phyloP scores from a whole-genome alignment of 64 coral and sea anemone genomes.

The Stylophora pistillata region DNA sequence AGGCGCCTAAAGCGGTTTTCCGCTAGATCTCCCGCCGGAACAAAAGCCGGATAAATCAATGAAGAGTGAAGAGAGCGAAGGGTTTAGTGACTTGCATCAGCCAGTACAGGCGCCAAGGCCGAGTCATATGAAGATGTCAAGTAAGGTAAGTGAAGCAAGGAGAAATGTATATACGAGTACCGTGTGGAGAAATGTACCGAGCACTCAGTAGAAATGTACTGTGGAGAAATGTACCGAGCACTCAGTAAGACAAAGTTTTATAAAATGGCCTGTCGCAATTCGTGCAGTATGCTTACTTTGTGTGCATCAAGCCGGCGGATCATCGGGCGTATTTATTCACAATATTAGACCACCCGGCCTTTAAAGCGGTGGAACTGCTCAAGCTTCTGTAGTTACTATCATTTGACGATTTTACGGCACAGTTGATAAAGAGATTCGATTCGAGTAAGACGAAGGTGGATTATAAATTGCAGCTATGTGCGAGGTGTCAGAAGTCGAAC shows the following conservation, averaged over 20 bases:
- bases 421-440: slow-evolving; percentile 48
- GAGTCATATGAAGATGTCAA: background rate
- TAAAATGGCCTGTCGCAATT: slow-evolving; percentile 17
- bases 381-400: slow-evolving; percentile 3
- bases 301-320: slow-evolving; percentile 13
- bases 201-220: too few relatives aligned
- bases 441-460: slow-evolving; percentile 46
- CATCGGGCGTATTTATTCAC: slow-evolving; percentile 49
- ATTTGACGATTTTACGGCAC: slow-evolving; percentile 28
- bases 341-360: slow-evolving; percentile 45
- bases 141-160: slow-evolving; percentile 3
- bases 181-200: background rate
- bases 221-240: too few relatives aligned
- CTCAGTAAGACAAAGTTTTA: too few relatives aligned
- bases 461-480: too few relatives aligned
- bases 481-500: slow-evolving; percentile 6
- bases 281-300: slow-evolving; percentile 34
- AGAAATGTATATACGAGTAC: slow-evolving; percentile 45
- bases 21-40: background rate
- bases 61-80: background rate
- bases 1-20: slow-evolving; percentile 8
- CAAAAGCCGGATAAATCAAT: background rate
- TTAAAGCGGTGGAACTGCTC: slow-evolving; percentile 44
- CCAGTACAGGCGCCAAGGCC: slow-evolving; percentile 3
- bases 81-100: background rate